Evolutionary conservation across 1,140 invertebrate species (phyloP).

Genomic region (Hestina assimilis): DNA sequence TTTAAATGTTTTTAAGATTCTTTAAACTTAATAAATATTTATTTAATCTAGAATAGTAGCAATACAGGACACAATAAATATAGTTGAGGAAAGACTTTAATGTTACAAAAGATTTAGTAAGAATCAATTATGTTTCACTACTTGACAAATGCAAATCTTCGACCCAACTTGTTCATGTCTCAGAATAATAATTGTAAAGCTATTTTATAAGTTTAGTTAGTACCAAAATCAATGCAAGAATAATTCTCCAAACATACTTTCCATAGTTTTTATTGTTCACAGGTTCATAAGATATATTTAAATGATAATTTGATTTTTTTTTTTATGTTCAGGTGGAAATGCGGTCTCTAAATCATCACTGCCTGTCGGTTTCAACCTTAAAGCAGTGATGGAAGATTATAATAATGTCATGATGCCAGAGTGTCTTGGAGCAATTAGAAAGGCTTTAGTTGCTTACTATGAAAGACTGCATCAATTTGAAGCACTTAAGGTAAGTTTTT

Average conservation of each 20-base stretch:
- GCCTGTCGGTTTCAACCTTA: slow-evolving; percentile 59
- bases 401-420: slow-evolving; percentile 54
- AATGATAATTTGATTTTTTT: too few relatives aligned
- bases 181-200: too few relatives aligned
- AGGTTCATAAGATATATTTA: too few relatives aligned
- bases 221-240: too few relatives aligned
- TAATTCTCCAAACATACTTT: not conserved
- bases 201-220: too few relatives aligned
- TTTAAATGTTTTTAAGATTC: not conserved
- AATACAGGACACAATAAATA: not conserved
- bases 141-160: too few relatives aligned
- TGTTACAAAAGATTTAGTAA: too few relatives aligned
- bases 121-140: too few relatives aligned
- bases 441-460: slow-evolving; percentile 60
- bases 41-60: too few relatives aligned
- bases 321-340: slow-evolving; percentile 38
- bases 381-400: slow-evolving; percentile 48
- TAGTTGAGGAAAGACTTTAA: too few relatives aligned
- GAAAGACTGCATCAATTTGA: slow-evolving; percentile 56
- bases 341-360: slow-evolving; percentile 48
- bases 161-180: too few relatives aligned
- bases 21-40: not conserved
- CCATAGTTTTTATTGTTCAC: not conserved
- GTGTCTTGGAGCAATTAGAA: slow-evolving; percentile 50
- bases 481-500: slow-evolving; percentile 46